phyloP scores from a whole-genome alignment of 2,113 vertebrate species.

The Thalassoma bifasciatum region DNA sequence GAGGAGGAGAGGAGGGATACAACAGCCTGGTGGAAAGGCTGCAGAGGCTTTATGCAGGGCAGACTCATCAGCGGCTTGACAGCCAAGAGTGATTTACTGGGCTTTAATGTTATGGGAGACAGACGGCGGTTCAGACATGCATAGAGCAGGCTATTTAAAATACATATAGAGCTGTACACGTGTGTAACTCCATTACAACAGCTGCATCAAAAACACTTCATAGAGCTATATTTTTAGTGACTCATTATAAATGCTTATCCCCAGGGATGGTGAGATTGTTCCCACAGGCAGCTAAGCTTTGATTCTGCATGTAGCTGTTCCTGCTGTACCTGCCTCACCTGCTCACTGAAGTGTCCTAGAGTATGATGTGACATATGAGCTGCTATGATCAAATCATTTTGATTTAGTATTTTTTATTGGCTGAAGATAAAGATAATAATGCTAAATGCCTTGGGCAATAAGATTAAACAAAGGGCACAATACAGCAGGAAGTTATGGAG shows the following conservation, averaged over 20 bases:
- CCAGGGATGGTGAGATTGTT: slow-evolving; percentile 15
- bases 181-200: neutral
- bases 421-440: neutral
- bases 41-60: slow-evolving; percentile 67
- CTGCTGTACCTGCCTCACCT: neutral
- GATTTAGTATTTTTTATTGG: neutral
- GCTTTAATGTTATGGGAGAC: slow-evolving; percentile 36
- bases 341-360: slow-evolving; percentile 1
- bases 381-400: neutral
- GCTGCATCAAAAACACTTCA: slow-evolving; percentile 7
- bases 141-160: slow-evolving; percentile 17
- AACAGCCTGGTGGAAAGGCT: slow-evolving; percentile 66
- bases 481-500: neutral
- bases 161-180: slow-evolving; percentile 1
- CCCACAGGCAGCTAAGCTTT: slow-evolving; percentile 22
- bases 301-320: neutral
- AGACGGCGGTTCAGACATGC: slow-evolving; percentile 35
- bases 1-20: slow-evolving; percentile 23
- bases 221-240: slow-evolving; percentile 23
- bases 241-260: slow-evolving; percentile 26
- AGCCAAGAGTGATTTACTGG: slow-evolving; percentile 66
- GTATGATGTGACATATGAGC: neutral
- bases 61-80: slow-evolving; percentile 61
- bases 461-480: neutral
- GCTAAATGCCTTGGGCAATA: neutral